phyloP scores from a whole-genome alignment of 2,888 invertebrate genomes.

The Opisthograptis luteolata region DNA sequence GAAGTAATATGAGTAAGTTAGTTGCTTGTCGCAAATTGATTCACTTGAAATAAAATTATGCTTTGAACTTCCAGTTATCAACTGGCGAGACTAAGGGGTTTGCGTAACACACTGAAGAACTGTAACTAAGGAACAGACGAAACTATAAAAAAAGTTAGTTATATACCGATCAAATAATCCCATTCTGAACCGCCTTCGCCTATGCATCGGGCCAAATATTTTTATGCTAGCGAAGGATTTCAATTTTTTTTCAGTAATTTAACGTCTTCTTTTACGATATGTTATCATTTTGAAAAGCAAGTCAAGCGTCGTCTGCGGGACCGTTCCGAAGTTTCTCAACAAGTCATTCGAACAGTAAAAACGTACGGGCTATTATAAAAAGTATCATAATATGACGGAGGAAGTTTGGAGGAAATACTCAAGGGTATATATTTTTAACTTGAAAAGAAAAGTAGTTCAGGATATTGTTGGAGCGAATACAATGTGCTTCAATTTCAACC shows the following conservation, averaged over 20 bases:
- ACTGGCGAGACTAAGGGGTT: too few relatives aligned
- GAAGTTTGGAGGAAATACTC: not conserved
- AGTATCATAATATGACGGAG: slow-evolving; percentile 1
- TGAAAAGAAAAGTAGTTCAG: not conserved
- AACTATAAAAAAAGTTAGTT: too few relatives aligned
- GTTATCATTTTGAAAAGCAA: slow-evolving; percentile 29
- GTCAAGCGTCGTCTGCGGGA: slow-evolving; percentile 13
- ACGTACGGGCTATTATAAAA: not conserved
- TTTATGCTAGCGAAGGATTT: slow-evolving; percentile 10
- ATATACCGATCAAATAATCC: not conserved
- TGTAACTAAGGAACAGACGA: too few relatives aligned
- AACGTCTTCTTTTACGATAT: slow-evolving; percentile 24
- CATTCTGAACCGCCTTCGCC: slow-evolving; percentile 1
- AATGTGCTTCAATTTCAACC: too few relatives aligned
- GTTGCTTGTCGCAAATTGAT: too few relatives aligned
- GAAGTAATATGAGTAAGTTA: too few relatives aligned
- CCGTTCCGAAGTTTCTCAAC: slow-evolving; percentile 8
- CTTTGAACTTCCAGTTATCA: too few relatives aligned
- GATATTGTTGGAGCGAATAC: too few relatives aligned
- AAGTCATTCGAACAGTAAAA: slow-evolving; percentile 3
- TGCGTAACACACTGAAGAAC: too few relatives aligned
- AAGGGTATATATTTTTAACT: not conserved
- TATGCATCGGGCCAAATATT: not conserved
- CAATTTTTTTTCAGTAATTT: slow-evolving; percentile 25
- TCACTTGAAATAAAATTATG: too few relatives aligned